Percentiles rank a stretch among this genome's conserved stretches.
phyloP scores from a whole-genome alignment of 2,113 vertebrate species.

The Paradisaea rubra region DNA sequence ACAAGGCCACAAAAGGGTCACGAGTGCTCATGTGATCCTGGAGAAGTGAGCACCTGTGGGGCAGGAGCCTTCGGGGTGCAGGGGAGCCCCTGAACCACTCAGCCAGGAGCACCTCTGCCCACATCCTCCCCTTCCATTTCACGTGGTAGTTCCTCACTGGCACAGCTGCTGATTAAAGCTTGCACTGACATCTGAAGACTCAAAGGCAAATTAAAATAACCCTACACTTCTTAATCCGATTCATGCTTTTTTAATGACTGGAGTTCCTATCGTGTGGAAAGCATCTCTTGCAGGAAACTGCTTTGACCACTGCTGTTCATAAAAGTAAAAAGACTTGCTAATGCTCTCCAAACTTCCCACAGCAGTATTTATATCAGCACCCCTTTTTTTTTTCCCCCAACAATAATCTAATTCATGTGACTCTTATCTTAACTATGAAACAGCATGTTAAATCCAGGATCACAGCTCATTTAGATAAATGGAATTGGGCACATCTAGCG shows the following conservation, averaged over 20 bases:
- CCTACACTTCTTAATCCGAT: background rate
- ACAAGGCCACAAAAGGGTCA: background rate
- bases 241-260: constrained; percentile 38
- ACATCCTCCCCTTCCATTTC: background rate
- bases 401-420: constrained; percentile 37
- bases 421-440: constrained; percentile 45
- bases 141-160: rapidly evolving
- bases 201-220: constrained; percentile 18
- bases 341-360: constrained; percentile 21
- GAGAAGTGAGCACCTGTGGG: background rate
- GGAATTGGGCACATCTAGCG: constrained; percentile 14
- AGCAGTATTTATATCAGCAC: constrained; percentile 15
- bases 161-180: background rate
- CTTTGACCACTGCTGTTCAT: constrained; percentile 22
- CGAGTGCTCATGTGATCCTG: rapidly evolving
- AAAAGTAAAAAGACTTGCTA: constrained; percentile 5
- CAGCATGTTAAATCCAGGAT: constrained; percentile 42
- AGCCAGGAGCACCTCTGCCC: background rate
- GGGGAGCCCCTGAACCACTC: background rate
- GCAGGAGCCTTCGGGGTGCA: background rate
- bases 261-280: background rate
- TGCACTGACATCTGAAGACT: constrained; percentile 4
- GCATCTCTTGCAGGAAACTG: background rate
- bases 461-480: constrained; percentile 43
- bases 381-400: background rate